These are phyloP conservation scores for Canis aureus DNA, from an alignment of 2,113 vertebrate species.

Conservation along the genomic window DNA sequence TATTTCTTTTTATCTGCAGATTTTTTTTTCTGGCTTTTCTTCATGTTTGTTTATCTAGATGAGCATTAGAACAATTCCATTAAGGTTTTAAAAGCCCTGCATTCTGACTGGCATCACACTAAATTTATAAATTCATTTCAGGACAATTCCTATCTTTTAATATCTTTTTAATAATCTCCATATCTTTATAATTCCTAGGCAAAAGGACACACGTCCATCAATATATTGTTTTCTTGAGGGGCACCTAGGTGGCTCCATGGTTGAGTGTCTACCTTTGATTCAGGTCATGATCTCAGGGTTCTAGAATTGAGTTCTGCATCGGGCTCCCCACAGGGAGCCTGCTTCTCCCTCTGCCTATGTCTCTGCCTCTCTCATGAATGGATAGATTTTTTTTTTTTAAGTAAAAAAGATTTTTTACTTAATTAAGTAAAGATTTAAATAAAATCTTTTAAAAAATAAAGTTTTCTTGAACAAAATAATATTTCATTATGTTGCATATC, in stretches of 20 bases:
- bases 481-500: neutral
- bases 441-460: neutral
- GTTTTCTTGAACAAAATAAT: conserved; percentile 1
- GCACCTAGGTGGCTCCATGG: too few species aligned
- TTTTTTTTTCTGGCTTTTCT: neutral
- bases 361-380: too few species aligned
- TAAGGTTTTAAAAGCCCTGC: neutral
- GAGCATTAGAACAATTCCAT: neutral
- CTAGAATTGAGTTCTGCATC: too few species aligned
- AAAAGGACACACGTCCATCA: neutral
- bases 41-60: conserved; percentile 34
- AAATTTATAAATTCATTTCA: conserved; percentile 18
- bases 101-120: neutral
- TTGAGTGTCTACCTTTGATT: too few species aligned
- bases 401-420: too few species aligned
- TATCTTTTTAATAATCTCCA: neutral
- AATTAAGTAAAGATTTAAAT: too few species aligned
- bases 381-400: too few species aligned
- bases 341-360: too few species aligned
- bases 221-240: neutral
- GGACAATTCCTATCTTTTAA: neutral
- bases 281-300: too few species aligned
- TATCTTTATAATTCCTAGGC: conserved; percentile 1
- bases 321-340: too few species aligned
- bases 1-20: neutral